These are phyloP conservation scores for Lacerta bilineata DNA, from an alignment of 2,797 vertebrate species.

Conservation along the genomic window DNA sequence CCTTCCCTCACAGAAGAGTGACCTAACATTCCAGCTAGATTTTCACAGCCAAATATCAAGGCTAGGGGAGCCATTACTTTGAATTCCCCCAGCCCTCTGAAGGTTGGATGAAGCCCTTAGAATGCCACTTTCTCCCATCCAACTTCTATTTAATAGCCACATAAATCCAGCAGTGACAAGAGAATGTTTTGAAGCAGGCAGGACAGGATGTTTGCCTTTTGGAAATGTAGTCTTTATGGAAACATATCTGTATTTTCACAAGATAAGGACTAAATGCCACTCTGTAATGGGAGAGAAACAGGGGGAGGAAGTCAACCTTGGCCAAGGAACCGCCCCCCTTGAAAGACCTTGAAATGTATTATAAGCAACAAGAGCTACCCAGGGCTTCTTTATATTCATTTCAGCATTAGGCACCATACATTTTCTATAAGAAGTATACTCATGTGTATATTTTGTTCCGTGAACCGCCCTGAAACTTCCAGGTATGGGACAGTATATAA, in stretches of 20 bases:
- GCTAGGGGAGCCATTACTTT: neutral
- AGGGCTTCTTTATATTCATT: neutral
- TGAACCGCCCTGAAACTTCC: too few relatives aligned
- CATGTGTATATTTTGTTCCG: neutral
- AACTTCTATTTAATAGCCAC: slow-evolving; percentile 37
- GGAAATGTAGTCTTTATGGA: slow-evolving; percentile 54
- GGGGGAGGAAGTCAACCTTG: slow-evolving; percentile 35
- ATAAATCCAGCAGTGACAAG: slow-evolving; percentile 43
- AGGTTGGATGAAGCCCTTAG: neutral
- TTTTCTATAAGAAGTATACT: neutral
- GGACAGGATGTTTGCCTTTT: slow-evolving; percentile 58
- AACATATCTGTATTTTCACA: slow-evolving; percentile 47
- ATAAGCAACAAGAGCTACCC: neutral
- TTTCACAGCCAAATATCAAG: slow-evolving; percentile 39
- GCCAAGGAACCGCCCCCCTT: slow-evolving; percentile 27
- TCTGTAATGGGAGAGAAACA: slow-evolving; percentile 1
- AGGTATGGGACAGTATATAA: too few relatives aligned
- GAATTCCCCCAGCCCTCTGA: neutral
- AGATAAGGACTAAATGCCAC: slow-evolving; percentile 61
- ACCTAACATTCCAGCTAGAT: slow-evolving; percentile 60
- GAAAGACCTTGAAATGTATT: neutral
- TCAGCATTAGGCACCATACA: neutral
- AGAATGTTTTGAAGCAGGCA: slow-evolving; percentile 50
- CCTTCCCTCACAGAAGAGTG: slow-evolving; percentile 23
- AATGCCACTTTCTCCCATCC: slow-evolving; percentile 25